Evolutionary conservation across 2,797 vertebrate genomes (phyloP).

Genomic region (Apogon talboti): DNA sequence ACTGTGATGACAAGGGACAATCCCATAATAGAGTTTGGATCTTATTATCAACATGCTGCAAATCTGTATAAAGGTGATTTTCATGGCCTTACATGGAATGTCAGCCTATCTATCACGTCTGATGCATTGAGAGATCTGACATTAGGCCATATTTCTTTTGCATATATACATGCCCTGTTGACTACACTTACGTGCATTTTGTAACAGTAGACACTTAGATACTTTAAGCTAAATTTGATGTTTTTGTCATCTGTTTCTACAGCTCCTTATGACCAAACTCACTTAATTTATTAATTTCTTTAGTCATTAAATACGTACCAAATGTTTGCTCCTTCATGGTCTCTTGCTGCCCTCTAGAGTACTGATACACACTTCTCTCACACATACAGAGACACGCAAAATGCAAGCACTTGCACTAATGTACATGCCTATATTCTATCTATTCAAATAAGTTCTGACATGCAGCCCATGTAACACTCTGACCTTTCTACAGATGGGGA

Average conservation of each 20-base stretch:
- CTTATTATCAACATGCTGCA: slow-evolving; percentile 60
- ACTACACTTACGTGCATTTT: neutral
- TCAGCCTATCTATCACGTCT: slow-evolving; percentile 34
- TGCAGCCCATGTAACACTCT: slow-evolving; percentile 59
- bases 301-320: neutral
- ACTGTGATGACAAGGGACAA: slow-evolving; percentile 68
- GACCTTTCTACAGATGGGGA: slow-evolving; percentile 55
- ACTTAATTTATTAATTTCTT: neutral
- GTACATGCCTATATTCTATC: neutral
- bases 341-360: slow-evolving; percentile 83
- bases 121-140: slow-evolving; percentile 19
- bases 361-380: slow-evolving; percentile 28
- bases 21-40: slow-evolving; percentile 61
- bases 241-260: neutral
- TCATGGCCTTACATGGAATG: slow-evolving; percentile 47
- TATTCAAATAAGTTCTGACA: slow-evolving; percentile 55
- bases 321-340: slow-evolving; percentile 56
- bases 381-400: slow-evolving; percentile 13
- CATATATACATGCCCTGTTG: neutral
- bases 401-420: slow-evolving; percentile 1
- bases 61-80: slow-evolving; percentile 55
- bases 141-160: too few relatives aligned
- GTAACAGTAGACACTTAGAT: neutral
- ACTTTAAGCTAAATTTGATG: too few relatives aligned
- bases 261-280: neutral